Conservation (phyloP, 2,113 vertebrate species). For the Talpa occidentalis region DNA sequence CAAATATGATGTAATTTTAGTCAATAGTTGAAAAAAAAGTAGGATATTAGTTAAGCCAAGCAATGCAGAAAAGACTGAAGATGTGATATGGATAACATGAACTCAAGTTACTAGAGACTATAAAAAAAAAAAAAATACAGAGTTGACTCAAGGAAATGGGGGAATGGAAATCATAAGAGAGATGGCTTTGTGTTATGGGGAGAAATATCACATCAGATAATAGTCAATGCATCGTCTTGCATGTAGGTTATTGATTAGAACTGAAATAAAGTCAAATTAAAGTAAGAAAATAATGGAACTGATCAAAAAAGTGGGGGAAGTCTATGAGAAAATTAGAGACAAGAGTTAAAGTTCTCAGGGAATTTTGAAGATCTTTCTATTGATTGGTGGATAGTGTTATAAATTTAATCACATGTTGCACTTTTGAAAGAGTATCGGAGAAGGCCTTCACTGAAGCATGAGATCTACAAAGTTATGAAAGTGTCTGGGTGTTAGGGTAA, state of each 20-base stretch:
- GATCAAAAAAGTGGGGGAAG: not conserved
- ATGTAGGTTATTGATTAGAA: not conserved
- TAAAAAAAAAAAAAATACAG: not conserved
- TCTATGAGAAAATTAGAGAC: not conserved
- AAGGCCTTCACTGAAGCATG: rapidly evolving
- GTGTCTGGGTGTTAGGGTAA: not conserved
- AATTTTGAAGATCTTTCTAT: not conserved
- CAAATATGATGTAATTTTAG: rapidly evolving
- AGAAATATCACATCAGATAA: not conserved
- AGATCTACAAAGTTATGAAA: too few species aligned
- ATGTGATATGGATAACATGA: too few species aligned
- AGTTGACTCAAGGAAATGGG: not conserved
- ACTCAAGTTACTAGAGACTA: not conserved
- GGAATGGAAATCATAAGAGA: not conserved
- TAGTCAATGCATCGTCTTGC: not conserved
- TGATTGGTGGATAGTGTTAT: not conserved
- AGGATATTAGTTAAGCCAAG: not conserved
- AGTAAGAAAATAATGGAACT: not conserved
- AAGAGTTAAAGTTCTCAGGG: not conserved
- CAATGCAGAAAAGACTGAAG: not conserved
- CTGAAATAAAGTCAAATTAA: not conserved
- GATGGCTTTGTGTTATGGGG: not conserved
- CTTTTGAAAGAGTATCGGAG: not conserved
- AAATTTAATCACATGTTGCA: too few species aligned
- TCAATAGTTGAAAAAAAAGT: not conserved